phyloP scores from a whole-genome alignment of 2,888 invertebrate species.

The Spilosoma lubricipeda region DNA sequence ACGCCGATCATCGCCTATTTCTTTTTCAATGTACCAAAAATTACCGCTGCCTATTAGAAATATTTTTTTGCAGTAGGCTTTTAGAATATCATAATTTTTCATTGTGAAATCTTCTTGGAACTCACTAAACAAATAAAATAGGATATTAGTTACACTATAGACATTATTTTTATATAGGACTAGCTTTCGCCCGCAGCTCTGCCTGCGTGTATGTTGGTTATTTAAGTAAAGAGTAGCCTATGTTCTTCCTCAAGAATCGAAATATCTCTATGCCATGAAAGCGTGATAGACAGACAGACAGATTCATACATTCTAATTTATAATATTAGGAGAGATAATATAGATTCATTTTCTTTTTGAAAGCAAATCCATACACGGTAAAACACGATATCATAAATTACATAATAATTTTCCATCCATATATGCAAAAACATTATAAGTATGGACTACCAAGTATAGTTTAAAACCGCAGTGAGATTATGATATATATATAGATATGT shows the following conservation, averaged over 20 bases:
- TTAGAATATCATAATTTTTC: conserved; percentile 72
- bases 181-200: too few relatives aligned
- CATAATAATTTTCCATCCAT: too few relatives aligned
- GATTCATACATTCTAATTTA: too few relatives aligned
- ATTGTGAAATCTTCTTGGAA: conserved; percentile 51
- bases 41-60: conserved; percentile 73
- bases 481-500: neutral
- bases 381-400: neutral
- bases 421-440: neutral
- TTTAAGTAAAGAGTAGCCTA: too few relatives aligned
- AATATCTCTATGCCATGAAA: too few relatives aligned
- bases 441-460: neutral
- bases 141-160: neutral
- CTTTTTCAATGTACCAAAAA: conserved; percentile 73
- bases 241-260: too few relatives aligned
- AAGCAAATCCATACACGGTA: neutral
- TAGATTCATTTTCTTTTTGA: neutral
- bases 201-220: too few relatives aligned
- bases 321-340: too few relatives aligned
- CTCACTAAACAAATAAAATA: neutral
- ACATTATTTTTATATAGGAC: neutral
- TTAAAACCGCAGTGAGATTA: neutral
- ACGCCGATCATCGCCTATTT: conserved; percentile 65
- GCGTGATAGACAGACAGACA: too few relatives aligned
- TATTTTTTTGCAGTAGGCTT: conserved; percentile 64